Conservation (phyloP, 2,888 invertebrate genomes). For the Calliphora vomitoria region DNA sequence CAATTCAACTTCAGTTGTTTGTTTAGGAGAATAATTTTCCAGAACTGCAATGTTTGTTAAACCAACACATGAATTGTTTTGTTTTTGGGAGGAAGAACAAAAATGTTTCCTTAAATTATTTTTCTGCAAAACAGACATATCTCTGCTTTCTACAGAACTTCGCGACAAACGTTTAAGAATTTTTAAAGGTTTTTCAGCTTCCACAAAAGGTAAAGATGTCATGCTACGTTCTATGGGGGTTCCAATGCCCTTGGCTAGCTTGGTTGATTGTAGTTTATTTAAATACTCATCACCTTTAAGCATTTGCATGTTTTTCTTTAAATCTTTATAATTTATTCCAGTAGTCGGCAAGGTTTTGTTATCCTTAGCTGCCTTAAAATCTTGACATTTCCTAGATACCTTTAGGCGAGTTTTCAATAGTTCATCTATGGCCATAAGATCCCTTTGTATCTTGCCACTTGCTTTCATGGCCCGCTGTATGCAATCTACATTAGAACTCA, state of each 20-base stretch:
- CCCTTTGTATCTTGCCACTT: constrained; percentile 61
- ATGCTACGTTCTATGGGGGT: neutral
- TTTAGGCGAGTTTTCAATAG: constrained; percentile 63
- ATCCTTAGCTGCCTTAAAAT: neutral
- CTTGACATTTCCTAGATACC: neutral
- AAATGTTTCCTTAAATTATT: neutral
- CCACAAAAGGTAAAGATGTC: neutral
- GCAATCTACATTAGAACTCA: constrained; percentile 39
- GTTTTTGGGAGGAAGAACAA: neutral
- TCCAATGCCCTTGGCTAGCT: neutral
- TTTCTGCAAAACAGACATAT: neutral
- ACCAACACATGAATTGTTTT: neutral
- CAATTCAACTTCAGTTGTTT: neutral
- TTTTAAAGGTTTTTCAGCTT: neutral
- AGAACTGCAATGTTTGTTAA: no score
- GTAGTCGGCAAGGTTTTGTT: neutral
- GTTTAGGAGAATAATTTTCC: neutral
- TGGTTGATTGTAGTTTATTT: no score
- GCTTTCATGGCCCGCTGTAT: constrained; percentile 50
- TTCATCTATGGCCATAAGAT: constrained; percentile 70
- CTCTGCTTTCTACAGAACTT: neutral
- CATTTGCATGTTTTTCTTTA: neutral
- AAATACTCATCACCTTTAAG: neutral
- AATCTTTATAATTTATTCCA: neutral
- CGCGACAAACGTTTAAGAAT: neutral